A percentile compares a stretch with the other conserved stretches of the same genome.
These are phyloP conservation scores for Molothrus aeneus DNA, from an alignment of 2,797 vertebrate genomes.

Conservation along the genomic window DNA sequence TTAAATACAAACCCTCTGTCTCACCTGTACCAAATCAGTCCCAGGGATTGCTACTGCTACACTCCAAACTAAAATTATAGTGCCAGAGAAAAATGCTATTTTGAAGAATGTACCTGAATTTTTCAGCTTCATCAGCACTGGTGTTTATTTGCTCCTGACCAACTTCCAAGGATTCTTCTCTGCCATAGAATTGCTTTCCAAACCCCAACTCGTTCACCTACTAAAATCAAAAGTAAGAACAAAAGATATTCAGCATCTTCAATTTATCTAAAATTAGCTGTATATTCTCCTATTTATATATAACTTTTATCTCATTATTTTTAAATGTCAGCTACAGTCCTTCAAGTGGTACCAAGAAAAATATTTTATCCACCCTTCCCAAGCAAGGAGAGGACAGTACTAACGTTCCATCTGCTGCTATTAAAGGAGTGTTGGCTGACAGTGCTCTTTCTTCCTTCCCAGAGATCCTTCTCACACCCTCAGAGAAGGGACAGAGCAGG, in stretches of 20 bases:
- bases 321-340: neutral
- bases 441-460: neutral
- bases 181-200: neutral
- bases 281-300: neutral
- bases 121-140: neutral
- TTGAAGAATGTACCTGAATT: neutral
- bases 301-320: neutral
- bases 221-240: slow-evolving; percentile 14
- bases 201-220: neutral
- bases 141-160: neutral
- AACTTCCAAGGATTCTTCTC: slow-evolving; percentile 7
- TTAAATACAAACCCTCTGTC: neutral
- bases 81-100: neutral
- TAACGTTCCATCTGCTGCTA: slow-evolving; percentile 25
- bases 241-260: neutral
- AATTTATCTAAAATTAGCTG: neutral
- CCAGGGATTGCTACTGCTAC: neutral
- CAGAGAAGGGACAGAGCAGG: neutral
- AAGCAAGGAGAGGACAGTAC: neutral
- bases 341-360: neutral
- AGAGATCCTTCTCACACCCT: neutral
- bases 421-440: neutral
- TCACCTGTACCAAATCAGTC: slow-evolving; percentile 28
- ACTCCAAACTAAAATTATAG: neutral
- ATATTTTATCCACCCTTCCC: neutral